Base-by-base conservation (phyloP, 2,797 vertebrate species). In the Myripristis jacobus region DNA sequence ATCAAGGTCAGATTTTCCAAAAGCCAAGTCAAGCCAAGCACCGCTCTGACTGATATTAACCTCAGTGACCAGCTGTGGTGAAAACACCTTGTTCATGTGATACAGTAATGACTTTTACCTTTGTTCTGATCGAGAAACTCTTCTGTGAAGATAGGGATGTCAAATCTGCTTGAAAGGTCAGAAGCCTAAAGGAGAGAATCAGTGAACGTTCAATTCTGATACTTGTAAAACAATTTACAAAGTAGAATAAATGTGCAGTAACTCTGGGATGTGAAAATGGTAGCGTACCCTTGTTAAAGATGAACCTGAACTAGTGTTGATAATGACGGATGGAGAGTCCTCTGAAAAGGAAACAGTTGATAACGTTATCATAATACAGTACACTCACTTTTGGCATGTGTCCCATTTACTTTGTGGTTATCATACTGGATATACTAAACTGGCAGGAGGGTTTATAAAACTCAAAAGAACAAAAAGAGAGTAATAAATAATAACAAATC, bases 111-210 rank as follows among this genome's bases (percentile, higher is more conserved):
- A 11, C 1, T 2, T 64, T 85, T 88, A 99, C 98, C 97, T 96
- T 99, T 99, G 85, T 99, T 99, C 90, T 99, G 98, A 94, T 99
- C 97, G 64, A 99, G 90, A 84, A 99, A 99, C 85, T 99, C 98
- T 77, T 99, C 98, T 0, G 98, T 99, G 92, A 99, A 99, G 83
- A 99, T 99, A 7, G 98, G 97, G 12, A 98, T 96, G 0, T 99
- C 97, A 0, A 99, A 98, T 82, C 95, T 92, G 47, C 93, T 94
- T 0, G 95, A 85, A 64, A 95, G 82, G 34, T 97, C 96, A 0
- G 93, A 87, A 16, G 76, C 84, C 96, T 97, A 70, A 70, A 73
- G 48, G 38, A 83, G 22, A 77, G 19, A n/a, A 73, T 43, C 2
- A 41, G 34, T 2, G 50, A 46, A 59, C 38, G 1, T 7, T 69